phyloP scores from a whole-genome alignment of 2,113 vertebrate species.

The Onychorhynchus coronatus region DNA sequence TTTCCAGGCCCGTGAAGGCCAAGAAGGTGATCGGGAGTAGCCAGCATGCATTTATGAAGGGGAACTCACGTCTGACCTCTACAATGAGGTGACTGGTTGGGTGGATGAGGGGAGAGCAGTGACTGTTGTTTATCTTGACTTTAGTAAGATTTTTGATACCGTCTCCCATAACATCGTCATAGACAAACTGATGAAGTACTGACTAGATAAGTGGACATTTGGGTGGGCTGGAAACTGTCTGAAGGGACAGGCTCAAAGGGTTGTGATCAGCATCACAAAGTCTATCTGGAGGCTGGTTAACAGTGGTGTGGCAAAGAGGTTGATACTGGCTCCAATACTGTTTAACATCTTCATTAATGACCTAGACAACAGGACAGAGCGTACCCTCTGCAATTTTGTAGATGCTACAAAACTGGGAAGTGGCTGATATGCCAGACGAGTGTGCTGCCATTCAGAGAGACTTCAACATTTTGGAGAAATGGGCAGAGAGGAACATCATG shows the following conservation, averaged over 20 bases:
- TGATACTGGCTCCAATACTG: neutral
- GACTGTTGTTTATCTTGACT: neutral
- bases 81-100: neutral
- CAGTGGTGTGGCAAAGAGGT: neutral
- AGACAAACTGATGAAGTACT: neutral
- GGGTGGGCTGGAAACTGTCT: too few species aligned
- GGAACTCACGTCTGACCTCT: neutral
- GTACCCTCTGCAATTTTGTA: too few species aligned
- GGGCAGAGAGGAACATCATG: too few species aligned
- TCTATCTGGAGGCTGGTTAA: neutral
- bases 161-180: neutral
- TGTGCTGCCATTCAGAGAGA: too few species aligned
- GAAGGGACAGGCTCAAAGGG: neutral
- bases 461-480: too few species aligned
- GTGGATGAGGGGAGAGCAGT: neutral
- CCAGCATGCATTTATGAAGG: neutral
- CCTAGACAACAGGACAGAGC: too few species aligned
- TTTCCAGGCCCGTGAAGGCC: neutral
- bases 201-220: too few species aligned
- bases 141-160: neutral
- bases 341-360: too few species aligned
- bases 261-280: neutral
- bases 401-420: too few species aligned
- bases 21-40: neutral
- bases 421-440: too few species aligned